Conservation (phyloP, 1,140 invertebrate species). For the Heliconius hewitsoni region DNA sequence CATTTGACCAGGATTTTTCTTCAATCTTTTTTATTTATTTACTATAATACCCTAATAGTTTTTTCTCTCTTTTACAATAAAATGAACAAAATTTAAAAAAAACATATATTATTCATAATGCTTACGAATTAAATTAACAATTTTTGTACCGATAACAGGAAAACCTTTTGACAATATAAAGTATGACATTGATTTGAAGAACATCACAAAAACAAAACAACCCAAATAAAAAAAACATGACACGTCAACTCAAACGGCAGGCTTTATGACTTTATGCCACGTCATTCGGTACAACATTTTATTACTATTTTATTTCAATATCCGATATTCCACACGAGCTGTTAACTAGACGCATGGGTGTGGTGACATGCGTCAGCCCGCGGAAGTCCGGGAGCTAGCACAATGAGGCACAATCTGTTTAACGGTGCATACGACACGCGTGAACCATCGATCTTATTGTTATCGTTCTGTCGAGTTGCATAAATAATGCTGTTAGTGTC, state of each 20-base stretch:
- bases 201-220: background rate
- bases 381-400: background rate
- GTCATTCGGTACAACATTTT: background rate
- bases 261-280: background rate
- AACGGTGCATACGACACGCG: slow-evolving; percentile 2
- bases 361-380: slow-evolving; percentile 8
- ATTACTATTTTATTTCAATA: background rate
- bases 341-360: background rate
- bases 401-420: background rate
- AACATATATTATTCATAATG: too few species aligned
- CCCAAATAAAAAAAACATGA: background rate
- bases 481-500: background rate
- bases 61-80: background rate
- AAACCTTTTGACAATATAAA: too few species aligned
- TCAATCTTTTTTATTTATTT: background rate
- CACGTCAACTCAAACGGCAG: background rate
- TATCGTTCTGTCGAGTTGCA: background rate
- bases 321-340: background rate
- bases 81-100: background rate
- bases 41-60: background rate
- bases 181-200: background rate
- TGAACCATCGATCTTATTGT: slow-evolving; percentile 4
- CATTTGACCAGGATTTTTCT: slow-evolving; percentile 8
- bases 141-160: too few species aligned
- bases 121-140: too few species aligned